phyloP scores from a whole-genome alignment of 1,140 invertebrate genomes.

The Drosophila malerkotliana region DNA sequence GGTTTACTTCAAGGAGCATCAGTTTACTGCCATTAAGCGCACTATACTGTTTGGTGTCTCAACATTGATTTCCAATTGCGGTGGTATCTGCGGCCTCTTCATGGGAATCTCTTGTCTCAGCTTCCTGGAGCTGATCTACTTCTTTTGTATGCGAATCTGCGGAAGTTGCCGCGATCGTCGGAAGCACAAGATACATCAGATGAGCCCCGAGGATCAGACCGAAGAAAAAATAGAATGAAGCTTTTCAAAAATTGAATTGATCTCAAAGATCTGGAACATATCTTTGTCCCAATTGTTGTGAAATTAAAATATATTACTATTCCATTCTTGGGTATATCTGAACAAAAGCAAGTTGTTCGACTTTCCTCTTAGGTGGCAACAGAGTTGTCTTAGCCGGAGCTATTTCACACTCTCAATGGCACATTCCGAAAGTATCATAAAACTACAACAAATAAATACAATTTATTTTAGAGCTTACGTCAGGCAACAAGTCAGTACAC shows the following conservation, averaged over 20 bases:
- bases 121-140: constrained; percentile 85
- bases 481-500: neutral
- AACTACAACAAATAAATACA: constrained; percentile 5
- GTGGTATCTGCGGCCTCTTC: constrained; percentile 88
- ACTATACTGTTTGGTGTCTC: constrained; percentile 87
- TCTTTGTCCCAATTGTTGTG: neutral
- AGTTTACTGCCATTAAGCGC: constrained; percentile 87
- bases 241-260: constrained; percentile 14
- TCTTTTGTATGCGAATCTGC: constrained; percentile 80
- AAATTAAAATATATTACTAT: constrained; percentile 1
- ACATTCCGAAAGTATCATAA: constrained; percentile 6
- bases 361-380: neutral
- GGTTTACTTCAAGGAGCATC: constrained; percentile 87
- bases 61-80: constrained; percentile 88
- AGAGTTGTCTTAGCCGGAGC: constrained; percentile 3
- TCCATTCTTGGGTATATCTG: too few species aligned
- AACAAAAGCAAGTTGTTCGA: neutral
- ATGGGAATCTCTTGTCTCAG: constrained; percentile 86
- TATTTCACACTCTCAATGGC: constrained; percentile 27
- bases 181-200: constrained; percentile 59
- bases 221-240: constrained; percentile 23
- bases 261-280: neutral
- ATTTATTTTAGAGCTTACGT: constrained; percentile 8
- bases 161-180: constrained; percentile 66
- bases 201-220: constrained; percentile 33